These are phyloP conservation scores for Eulacestoma nigropectus DNA, from an alignment of 2,113 vertebrate genomes.

Conservation along the genomic window DNA sequence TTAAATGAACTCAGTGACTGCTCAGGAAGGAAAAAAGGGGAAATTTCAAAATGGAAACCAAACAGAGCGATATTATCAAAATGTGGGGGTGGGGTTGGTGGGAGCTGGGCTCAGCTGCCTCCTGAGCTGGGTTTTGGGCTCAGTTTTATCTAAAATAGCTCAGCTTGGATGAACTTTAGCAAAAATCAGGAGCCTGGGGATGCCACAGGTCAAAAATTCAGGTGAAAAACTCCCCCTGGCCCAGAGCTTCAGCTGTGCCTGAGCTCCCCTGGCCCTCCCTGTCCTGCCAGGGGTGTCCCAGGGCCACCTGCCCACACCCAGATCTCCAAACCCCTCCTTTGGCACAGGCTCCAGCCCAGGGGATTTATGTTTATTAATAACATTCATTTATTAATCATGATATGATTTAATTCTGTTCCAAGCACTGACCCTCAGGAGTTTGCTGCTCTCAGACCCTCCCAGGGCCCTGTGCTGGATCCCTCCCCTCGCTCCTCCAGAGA, in stretches of 20 bases:
- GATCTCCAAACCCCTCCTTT: background rate
- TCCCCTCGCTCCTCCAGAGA: background rate
- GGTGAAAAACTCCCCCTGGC: too few species aligned
- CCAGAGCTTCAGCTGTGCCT: background rate
- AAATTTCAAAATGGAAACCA: background rate
- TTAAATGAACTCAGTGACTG: background rate
- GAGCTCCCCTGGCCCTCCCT: background rate
- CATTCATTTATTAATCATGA: background rate
- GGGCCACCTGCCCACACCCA: background rate
- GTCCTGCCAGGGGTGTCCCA: background rate
- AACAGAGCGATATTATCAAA: background rate
- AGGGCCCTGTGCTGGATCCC: background rate
- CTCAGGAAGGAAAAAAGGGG: background rate
- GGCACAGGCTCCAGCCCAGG: background rate
- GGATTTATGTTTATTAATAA: too few species aligned
- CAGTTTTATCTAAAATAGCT: background rate
- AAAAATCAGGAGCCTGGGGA: background rate
- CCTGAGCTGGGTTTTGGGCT: background rate
- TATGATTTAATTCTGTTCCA: background rate
- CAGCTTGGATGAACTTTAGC: background rate
- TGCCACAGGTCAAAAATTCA: background rate
- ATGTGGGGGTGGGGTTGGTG: accelerated
- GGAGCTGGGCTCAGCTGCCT: background rate
- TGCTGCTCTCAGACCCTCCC: background rate
- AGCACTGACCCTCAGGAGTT: background rate